Percentiles rank a stretch among this genome's conserved stretches.
phyloP scores from a whole-genome alignment of 2,113 vertebrate species.

The Zingel zingel region DNA sequence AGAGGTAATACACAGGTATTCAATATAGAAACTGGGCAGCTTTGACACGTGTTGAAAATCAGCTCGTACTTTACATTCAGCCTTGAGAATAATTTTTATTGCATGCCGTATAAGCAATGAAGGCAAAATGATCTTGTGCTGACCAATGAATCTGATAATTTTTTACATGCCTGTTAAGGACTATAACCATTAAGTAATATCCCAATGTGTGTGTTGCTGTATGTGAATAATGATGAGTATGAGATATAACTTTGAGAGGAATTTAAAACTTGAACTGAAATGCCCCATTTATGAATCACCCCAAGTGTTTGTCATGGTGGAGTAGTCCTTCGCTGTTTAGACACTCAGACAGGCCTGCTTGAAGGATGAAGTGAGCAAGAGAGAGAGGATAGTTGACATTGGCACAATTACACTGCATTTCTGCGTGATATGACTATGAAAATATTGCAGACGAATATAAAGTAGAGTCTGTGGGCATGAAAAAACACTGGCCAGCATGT shows the following conservation, averaged over 20 bases:
- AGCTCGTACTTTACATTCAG: conserved; percentile 2
- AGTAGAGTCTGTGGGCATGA: conserved; percentile 35
- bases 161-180: background rate
- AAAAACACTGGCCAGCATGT: conserved; percentile 23
- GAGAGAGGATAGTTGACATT: conserved; percentile 65
- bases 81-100: conserved; percentile 25
- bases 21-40: conserved; percentile 11
- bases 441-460: conserved; percentile 44
- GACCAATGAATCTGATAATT: background rate
- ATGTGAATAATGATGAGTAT: conserved; percentile 26
- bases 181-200: background rate
- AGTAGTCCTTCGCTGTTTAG: conserved; percentile 39
- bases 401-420: conserved; percentile 78
- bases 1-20: conserved; percentile 13
- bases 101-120: background rate
- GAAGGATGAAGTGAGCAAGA: conserved; percentile 32
- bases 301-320: conserved; percentile 30
- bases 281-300: conserved; percentile 32
- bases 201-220: conserved; percentile 16
- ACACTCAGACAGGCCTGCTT: conserved; percentile 41
- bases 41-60: conserved; percentile 28
- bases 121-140: background rate
- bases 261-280: conserved; percentile 46
- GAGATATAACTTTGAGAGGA: background rate
- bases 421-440: conserved; percentile 80